phyloP scores from a whole-genome alignment of 2,888 invertebrate species.

The Frankliniella intonsa region DNA sequence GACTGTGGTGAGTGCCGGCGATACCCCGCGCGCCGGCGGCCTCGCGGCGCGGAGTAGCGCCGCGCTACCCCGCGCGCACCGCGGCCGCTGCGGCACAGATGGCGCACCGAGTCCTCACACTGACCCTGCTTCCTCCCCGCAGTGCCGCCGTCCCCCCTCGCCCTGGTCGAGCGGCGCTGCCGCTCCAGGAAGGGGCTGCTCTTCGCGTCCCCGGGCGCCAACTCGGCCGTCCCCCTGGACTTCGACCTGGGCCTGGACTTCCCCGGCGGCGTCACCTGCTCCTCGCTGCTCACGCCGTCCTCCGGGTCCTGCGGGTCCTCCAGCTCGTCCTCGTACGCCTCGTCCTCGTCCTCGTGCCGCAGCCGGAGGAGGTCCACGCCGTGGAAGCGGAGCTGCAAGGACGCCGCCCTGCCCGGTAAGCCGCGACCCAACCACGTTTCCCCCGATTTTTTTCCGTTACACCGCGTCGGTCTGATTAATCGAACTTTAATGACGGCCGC shows the following conservation, averaged over 20 bases:
- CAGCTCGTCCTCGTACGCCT: background rate
- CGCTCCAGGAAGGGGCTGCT: conserved; percentile 4
- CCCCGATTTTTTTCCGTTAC: background rate
- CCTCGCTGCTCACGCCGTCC: background rate
- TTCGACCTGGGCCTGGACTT: background rate
- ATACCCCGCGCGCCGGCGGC: background rate
- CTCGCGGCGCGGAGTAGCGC: background rate
- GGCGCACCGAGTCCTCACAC: background rate
- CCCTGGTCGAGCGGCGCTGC: background rate
- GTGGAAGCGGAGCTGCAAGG: background rate
- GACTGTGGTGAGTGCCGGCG: background rate
- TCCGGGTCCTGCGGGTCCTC: conserved; percentile 5
- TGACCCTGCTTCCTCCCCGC: background rate
- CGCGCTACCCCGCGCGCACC: background rate
- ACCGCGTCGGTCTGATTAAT: background rate
- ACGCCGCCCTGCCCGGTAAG: background rate
- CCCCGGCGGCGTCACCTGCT: background rate
- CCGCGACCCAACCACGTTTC: too few species aligned
- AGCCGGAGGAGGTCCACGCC: background rate
- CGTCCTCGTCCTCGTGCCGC: background rate
- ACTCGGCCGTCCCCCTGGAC: background rate
- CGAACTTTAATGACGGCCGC: background rate
- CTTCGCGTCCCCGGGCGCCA: background rate
- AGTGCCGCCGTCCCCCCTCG: background rate
- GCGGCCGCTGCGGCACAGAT: background rate